phyloP scores from a whole-genome alignment of 2,797 vertebrate species.

The Momotus momota region DNA sequence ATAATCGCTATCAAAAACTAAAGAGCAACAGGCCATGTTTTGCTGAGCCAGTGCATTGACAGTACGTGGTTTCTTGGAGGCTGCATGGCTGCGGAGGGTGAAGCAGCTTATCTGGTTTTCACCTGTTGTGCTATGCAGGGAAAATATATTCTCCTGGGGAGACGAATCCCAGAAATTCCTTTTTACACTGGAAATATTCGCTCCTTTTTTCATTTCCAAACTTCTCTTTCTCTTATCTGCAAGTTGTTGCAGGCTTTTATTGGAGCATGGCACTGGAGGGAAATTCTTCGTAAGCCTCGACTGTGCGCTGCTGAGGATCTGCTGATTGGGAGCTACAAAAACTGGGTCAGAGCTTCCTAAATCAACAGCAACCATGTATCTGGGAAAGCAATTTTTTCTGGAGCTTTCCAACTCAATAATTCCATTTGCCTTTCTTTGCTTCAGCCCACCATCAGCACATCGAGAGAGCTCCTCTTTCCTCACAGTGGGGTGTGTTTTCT shows the following conservation, averaged over 20 bases:
- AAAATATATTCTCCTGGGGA: slow-evolving; percentile 68
- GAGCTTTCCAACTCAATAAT: slow-evolving; percentile 7
- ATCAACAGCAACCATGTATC: not conserved
- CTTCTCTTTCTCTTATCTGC: not conserved
- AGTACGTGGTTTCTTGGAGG: not conserved
- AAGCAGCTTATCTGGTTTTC: slow-evolving; percentile 73
- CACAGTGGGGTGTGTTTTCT: not conserved
- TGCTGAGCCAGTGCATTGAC: not conserved
- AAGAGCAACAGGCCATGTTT: slow-evolving; percentile 9
- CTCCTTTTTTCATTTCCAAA: not conserved
- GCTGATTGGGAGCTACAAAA: not conserved
- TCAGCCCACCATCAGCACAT: not conserved
- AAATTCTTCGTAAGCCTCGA: not conserved
- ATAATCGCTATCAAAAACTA: slow-evolving; percentile 78
- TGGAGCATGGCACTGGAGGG: not conserved
- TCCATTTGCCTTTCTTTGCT: not conserved
- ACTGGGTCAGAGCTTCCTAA: not conserved
- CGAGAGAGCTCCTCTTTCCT: not conserved
- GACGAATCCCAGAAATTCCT: not conserved
- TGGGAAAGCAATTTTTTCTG: not conserved
- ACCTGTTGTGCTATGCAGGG: not conserved
- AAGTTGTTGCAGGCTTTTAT: not conserved
- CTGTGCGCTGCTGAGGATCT: not conserved
- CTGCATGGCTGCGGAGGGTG: not conserved
- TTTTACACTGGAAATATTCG: not conserved